Percentiles rank a stretch among this genome's conserved stretches.
Evolutionary conservation across 2,113 vertebrate species (phyloP).

Genomic region (Phylloscopus trochiloides): DNA sequence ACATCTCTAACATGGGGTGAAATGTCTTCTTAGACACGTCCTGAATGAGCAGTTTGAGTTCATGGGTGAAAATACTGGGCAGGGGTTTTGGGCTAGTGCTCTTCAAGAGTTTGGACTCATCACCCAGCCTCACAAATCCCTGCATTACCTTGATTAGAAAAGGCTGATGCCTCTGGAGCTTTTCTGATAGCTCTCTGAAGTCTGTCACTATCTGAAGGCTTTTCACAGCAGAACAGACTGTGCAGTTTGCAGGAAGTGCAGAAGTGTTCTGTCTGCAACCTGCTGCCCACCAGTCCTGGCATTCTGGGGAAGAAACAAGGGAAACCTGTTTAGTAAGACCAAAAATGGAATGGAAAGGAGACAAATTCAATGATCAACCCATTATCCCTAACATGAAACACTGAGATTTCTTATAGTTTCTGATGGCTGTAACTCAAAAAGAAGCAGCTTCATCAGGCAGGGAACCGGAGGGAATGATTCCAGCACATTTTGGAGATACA

Average conservation of each 20-base stretch:
- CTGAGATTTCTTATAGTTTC: not conserved
- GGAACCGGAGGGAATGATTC: not conserved
- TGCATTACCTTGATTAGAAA: slow-evolving; percentile 75
- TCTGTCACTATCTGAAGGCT: slow-evolving; percentile 61
- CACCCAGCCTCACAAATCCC: not conserved
- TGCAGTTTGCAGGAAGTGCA: slow-evolving; percentile 62
- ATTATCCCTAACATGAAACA: not conserved
- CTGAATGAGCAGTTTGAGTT: not conserved
- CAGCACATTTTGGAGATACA: not conserved
- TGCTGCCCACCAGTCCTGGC: slow-evolving; percentile 71
- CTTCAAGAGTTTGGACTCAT: not conserved
- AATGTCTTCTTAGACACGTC: not conserved
- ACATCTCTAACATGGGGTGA: not conserved
- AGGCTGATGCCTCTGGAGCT: slow-evolving; percentile 68
- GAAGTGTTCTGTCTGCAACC: slow-evolving; percentile 68
- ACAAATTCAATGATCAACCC: not conserved
- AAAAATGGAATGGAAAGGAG: not conserved
- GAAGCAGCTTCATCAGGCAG: not conserved
- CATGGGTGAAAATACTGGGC: not conserved
- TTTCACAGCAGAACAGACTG: slow-evolving; percentile 65
- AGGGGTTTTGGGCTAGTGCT: not conserved
- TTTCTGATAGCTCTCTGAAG: slow-evolving; percentile 38
- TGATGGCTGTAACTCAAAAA: not conserved
- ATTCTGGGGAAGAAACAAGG: slow-evolving; percentile 51
- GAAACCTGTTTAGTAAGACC: not conserved